phyloP scores from a whole-genome alignment of 2,113 vertebrate genomes.

The Martes martes region DNA sequence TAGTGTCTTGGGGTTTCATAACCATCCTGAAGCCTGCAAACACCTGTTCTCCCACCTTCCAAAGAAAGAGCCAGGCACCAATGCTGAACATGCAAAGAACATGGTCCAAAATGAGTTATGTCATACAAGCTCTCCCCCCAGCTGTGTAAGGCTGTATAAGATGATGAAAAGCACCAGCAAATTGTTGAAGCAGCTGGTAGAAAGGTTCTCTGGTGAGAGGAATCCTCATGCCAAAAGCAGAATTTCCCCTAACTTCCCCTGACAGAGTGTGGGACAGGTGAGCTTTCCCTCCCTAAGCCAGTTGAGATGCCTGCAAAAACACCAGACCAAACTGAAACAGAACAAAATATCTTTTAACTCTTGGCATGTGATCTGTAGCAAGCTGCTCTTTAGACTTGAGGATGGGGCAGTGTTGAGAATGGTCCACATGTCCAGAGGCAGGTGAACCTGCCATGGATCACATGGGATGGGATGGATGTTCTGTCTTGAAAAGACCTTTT shows the following conservation, averaged over 20 bases:
- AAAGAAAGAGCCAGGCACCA: background rate
- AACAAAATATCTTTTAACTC: background rate
- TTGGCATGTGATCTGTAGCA: background rate
- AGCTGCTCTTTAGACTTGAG: background rate
- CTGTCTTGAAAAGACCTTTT: background rate
- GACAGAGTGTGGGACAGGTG: background rate
- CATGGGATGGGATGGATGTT: background rate
- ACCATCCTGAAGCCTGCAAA: background rate
- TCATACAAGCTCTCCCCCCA: background rate
- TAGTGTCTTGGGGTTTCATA: background rate
- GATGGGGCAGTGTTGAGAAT: background rate
- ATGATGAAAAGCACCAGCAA: background rate
- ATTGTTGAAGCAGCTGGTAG: background rate
- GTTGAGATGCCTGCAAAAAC: background rate
- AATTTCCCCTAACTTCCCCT: background rate
- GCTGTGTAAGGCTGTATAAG: background rate
- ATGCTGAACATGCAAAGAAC: background rate
- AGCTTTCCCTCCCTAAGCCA: background rate
- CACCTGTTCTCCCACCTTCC: background rate
- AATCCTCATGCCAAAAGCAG: background rate
- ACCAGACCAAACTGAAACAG: background rate
- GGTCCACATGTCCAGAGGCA: too few relatives aligned
- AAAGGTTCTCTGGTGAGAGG: background rate
- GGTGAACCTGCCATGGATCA: background rate
- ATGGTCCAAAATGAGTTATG: background rate